A percentile compares a stretch with the other conserved stretches of the same genome.
These are phyloP conservation scores for Microtus richardsoni DNA, from an alignment of 2,113 vertebrate genomes.

Conservation along the genomic window DNA sequence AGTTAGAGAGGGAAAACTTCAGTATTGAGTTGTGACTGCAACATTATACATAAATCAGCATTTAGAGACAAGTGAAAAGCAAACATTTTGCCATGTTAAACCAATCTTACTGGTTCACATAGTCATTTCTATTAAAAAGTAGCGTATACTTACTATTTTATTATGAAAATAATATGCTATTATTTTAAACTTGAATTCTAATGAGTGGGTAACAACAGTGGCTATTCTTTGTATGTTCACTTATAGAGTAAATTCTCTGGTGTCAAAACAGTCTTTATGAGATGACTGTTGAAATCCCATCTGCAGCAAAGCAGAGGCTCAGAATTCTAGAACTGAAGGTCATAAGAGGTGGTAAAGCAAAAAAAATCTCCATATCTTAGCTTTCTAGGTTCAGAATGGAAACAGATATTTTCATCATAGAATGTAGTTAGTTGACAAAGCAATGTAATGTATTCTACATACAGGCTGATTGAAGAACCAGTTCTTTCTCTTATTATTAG, in stretches of 20 bases:
- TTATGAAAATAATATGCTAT: not conserved
- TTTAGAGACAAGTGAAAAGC: not conserved
- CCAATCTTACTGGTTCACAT: slow-evolving; percentile 1
- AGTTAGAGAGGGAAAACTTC: too few relatives aligned
- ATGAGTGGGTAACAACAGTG: not conserved
- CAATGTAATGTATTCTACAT: not conserved
- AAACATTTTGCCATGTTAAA: not conserved
- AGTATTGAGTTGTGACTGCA: too few relatives aligned
- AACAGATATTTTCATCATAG: not conserved
- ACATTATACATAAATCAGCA: too few relatives aligned
- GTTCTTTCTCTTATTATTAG: not conserved
- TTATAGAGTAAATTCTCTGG: not conserved
- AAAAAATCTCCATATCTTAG: not conserved
- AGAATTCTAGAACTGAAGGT: not conserved
- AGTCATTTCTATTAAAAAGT: slow-evolving; percentile 29
- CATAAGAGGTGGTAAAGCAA: not conserved
- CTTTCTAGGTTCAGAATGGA: not conserved
- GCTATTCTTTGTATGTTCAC: not conserved
- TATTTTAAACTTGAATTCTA: slow-evolving; percentile 15
- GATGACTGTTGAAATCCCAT: not conserved
- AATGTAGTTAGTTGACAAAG: not conserved
- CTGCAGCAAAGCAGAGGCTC: not conserved
- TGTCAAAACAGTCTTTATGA: not conserved
- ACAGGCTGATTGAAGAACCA: not conserved
- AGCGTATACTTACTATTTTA: not conserved